These are phyloP conservation scores for Hyperopisus bebe DNA, from an alignment of 2,113 vertebrate genomes.

Conservation along the genomic window DNA sequence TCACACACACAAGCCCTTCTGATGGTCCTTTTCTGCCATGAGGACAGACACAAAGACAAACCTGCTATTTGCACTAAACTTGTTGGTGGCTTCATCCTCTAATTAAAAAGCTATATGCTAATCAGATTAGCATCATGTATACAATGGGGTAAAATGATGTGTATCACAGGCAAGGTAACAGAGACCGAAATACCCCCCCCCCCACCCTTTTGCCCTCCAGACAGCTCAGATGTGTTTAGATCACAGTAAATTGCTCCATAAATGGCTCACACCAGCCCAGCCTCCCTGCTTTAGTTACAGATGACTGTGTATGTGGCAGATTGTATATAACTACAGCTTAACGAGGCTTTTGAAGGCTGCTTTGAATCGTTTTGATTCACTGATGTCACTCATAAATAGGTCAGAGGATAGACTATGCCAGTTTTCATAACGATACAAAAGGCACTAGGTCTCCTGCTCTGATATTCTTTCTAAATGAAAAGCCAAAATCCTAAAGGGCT, in stretches of 20 bases:
- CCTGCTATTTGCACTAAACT: neutral
- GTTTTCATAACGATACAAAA: slow-evolving; percentile 44
- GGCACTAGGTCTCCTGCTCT: slow-evolving; percentile 39
- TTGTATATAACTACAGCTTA: slow-evolving; percentile 44
- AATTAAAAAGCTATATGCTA: slow-evolving; percentile 1
- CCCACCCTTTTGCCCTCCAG: neutral
- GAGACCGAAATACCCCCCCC: neutral
- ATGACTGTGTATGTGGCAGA: neutral
- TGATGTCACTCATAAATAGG: slow-evolving; percentile 67
- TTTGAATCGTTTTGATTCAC: slow-evolving; percentile 69
- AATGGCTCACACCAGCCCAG: neutral
- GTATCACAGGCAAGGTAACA: neutral
- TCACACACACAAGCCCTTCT: neutral
- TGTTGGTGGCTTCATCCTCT: neutral
- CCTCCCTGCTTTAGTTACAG: neutral
- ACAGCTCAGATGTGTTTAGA: neutral
- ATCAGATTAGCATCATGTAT: neutral
- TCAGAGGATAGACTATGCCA: slow-evolving; percentile 44
- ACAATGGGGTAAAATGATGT: neutral
- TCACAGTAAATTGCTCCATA: neutral
- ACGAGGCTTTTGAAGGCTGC: slow-evolving; percentile 59
- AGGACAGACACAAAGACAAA: neutral
- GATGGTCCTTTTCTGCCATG: neutral
- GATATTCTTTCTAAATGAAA: slow-evolving; percentile 16
- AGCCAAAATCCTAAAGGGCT: neutral